Evolutionary conservation across 2,888 invertebrate genomes (phyloP).

Genomic region (Campaea margaritaria): DNA sequence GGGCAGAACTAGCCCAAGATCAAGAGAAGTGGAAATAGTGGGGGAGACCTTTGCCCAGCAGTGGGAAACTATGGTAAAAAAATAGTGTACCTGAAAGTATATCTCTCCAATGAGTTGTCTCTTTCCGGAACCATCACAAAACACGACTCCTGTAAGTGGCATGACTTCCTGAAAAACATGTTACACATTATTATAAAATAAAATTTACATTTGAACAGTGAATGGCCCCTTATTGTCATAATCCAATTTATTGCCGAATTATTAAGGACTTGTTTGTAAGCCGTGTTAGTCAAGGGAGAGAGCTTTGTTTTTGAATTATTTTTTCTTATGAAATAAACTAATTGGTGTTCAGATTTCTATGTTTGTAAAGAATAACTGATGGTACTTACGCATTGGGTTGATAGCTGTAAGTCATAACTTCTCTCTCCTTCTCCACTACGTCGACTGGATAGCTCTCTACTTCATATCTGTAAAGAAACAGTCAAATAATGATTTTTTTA

Average conservation of each 20-base stretch:
- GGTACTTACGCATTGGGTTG: slow-evolving; percentile 71
- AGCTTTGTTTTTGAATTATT: too few relatives aligned
- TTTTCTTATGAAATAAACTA: too few relatives aligned
- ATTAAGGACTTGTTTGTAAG: too few relatives aligned
- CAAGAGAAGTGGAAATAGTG: too few relatives aligned
- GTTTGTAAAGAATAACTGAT: too few relatives aligned
- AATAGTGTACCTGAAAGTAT: slow-evolving; percentile 90
- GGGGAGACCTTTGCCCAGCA: too few relatives aligned
- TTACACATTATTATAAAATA: not conserved
- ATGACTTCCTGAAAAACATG: slow-evolving; percentile 65
- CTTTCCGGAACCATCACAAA: slow-evolving; percentile 82
- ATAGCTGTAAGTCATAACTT: slow-evolving; percentile 93
- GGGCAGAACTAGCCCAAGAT: too few relatives aligned
- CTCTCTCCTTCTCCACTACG: slow-evolving; percentile 91
- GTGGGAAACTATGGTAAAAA: too few relatives aligned
- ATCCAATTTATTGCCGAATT: too few relatives aligned
- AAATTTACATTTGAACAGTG: not conserved
- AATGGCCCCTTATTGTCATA: too few relatives aligned
- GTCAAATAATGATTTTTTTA: not conserved
- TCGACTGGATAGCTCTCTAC: slow-evolving; percentile 88
- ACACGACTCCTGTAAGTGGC: slow-evolving; percentile 71
- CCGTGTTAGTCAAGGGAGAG: too few relatives aligned
- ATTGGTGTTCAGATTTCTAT: too few relatives aligned
- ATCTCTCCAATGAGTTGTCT: slow-evolving; percentile 91
- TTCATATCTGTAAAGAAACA: slow-evolving; percentile 68